Percentiles rank a stretch among this genome's conserved stretches.
Conservation (phyloP, 2,113 vertebrate species). For the Odocoileus hemionus region DNA sequence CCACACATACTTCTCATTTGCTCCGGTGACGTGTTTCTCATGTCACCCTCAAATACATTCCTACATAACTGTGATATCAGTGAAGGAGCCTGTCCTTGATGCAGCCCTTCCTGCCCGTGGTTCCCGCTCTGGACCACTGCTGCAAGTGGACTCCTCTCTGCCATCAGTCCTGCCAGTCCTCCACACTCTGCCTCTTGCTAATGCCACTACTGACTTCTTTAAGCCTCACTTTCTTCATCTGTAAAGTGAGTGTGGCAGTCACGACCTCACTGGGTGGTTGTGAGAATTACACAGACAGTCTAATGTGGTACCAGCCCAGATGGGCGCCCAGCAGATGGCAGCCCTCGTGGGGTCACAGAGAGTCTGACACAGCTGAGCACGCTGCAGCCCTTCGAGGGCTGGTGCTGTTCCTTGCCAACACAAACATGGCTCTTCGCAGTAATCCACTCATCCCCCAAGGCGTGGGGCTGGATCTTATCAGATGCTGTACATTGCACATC, state of each 20-base stretch:
- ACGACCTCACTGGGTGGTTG: not conserved
- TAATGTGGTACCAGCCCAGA: not conserved
- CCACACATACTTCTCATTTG: not conserved
- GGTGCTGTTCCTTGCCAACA: not conserved
- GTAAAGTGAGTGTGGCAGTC: not conserved
- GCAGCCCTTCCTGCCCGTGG: not conserved
- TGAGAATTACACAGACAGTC: not conserved
- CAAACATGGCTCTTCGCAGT: not conserved
- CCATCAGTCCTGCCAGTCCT: not conserved
- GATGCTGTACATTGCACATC: too few species aligned
- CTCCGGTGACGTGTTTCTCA: not conserved
- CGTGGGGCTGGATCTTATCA: not conserved
- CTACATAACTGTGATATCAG: not conserved
- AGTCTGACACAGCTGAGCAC: fast-evolving
- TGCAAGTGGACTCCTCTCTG: not conserved
- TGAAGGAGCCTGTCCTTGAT: not conserved
- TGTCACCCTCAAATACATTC: not conserved
- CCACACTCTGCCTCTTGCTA: not conserved
- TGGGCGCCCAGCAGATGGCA: not conserved
- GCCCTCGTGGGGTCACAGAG: not conserved
- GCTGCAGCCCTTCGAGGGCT: not conserved
- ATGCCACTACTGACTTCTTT: not conserved
- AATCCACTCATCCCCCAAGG: not conserved
- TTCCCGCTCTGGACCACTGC: not conserved
- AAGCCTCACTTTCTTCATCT: not conserved